Conservation (phyloP, 2,113 vertebrate genomes). For the Hippolais icterina region DNA sequence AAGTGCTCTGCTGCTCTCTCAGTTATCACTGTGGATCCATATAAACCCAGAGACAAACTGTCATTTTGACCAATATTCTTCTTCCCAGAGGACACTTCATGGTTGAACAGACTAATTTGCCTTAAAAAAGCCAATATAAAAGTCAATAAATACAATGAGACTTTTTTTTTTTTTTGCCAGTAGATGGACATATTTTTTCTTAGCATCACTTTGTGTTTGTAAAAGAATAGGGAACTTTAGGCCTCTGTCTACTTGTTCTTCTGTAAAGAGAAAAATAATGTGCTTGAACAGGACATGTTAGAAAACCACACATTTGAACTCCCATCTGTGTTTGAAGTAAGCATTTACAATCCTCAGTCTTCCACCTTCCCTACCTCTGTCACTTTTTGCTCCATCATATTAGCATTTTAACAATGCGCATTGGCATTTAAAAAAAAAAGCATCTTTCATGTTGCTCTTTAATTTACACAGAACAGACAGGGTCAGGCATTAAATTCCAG, state of each 20-base stretch:
- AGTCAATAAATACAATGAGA: not conserved
- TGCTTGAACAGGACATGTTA: not conserved
- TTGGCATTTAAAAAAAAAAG: not conserved
- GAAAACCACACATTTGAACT: not conserved
- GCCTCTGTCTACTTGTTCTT: not conserved
- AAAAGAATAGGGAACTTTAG: not conserved
- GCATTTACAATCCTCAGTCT: not conserved
- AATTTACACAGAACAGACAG: not conserved
- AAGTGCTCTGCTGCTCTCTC: not conserved
- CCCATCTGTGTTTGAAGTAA: not conserved
- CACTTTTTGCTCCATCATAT: not conserved
- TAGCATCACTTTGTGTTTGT: not conserved
- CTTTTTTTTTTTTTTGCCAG: not conserved
- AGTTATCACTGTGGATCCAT: not conserved
- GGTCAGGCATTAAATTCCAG: not conserved
- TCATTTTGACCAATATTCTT: not conserved
- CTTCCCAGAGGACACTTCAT: not conserved
- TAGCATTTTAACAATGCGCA: conserved; percentile 21
- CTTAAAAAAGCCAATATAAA: not conserved
- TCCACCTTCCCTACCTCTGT: not conserved
- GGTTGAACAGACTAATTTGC: not conserved
- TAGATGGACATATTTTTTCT: not conserved
- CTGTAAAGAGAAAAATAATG: not conserved
- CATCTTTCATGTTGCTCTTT: not conserved
- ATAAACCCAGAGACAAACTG: not conserved